Percentiles rank a stretch among this genome's conserved stretches.
Evolutionary conservation across 2,113 vertebrate species (phyloP).

Genomic region (Coryphaenoides rupestris): DNA sequence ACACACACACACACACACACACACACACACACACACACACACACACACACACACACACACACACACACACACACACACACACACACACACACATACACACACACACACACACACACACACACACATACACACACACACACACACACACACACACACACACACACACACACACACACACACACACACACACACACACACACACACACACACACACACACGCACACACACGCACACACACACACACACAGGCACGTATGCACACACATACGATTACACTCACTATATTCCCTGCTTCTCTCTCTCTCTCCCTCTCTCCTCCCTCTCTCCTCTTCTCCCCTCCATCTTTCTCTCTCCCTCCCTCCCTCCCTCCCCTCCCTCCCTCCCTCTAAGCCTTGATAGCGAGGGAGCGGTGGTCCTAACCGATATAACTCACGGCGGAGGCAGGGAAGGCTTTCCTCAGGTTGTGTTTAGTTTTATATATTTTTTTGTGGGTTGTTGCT

Average conservation of each 20-base stretch:
- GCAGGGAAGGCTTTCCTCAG: slow-evolving; percentile 14
- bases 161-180: not conserved
- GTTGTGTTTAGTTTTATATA: not conserved
- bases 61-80: too few species aligned
- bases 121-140: too few species aligned
- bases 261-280: too few species aligned
- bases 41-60: too few species aligned
- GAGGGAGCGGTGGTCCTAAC: slow-evolving; percentile 6
- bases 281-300: too few species aligned
- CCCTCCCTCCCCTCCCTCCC: not conserved
- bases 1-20: too few species aligned
- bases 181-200: not conserved
- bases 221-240: slow-evolving; percentile 1
- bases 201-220: slow-evolving; percentile 2
- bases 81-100: too few species aligned
- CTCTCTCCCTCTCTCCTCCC: too few species aligned
- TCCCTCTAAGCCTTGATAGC: not conserved
- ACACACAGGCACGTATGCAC: not conserved
- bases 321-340: not conserved
- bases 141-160: too few species aligned
- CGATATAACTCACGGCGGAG: slow-evolving; percentile 19
- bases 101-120: too few species aligned
- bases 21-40: too few species aligned
- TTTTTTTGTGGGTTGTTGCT: slow-evolving; percentile 4
- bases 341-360: not conserved